Conservation (phyloP, 2,113 vertebrate species). For the Cichladusa arquata region DNA sequence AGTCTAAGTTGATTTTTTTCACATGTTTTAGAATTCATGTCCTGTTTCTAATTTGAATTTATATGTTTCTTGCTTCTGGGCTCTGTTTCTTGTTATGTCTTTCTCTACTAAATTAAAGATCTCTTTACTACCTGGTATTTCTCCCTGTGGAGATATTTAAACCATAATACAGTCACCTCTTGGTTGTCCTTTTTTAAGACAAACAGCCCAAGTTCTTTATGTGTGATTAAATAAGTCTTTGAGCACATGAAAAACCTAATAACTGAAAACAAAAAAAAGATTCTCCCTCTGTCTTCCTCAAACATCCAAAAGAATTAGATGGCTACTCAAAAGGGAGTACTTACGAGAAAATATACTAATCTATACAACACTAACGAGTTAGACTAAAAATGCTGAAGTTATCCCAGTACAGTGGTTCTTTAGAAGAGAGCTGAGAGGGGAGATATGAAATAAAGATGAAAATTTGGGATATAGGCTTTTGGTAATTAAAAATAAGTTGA, state of each 20-base stretch:
- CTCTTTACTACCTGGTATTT: conserved; percentile 34
- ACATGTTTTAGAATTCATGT: background rate
- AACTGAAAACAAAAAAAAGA: background rate
- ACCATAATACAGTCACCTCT: conserved; percentile 7
- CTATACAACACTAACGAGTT: background rate
- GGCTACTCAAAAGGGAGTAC: background rate
- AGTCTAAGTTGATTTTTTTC: background rate
- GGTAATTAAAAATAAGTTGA: background rate
- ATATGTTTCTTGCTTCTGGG: conserved; percentile 2
- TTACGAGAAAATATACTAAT: background rate
- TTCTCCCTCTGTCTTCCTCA: background rate
- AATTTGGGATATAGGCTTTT: background rate
- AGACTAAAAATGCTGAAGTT: background rate
- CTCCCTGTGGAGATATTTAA: conserved; percentile 32
- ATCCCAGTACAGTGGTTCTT: background rate
- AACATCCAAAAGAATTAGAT: background rate
- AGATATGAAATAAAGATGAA: background rate
- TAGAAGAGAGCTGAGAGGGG: background rate
- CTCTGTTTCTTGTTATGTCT: conserved; percentile 18
- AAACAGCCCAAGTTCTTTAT: conserved; percentile 14
- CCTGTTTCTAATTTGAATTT: conserved; percentile 34
- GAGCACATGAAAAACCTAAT: background rate
- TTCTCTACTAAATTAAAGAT: conserved; percentile 27
- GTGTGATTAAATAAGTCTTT: conserved; percentile 33
- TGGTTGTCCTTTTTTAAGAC: conserved; percentile 18